Evolutionary conservation across 2,888 invertebrate genomes (phyloP), one percentile per base, ranked within the genome.

Genomic region (Lycocerus yunnanus): DNA sequence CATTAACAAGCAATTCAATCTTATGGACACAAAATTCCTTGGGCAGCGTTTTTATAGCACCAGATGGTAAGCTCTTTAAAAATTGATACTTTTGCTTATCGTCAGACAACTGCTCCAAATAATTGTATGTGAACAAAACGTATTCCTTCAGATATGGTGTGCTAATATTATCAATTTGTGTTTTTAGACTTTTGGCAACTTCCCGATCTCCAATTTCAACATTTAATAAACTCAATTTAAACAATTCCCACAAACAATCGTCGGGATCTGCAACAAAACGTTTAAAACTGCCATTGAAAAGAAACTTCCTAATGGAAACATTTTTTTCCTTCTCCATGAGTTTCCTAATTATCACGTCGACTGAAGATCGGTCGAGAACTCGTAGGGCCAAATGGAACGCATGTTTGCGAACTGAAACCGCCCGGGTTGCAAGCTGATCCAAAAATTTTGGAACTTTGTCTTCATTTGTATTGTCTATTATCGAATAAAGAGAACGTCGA

Each of bases 371-470:
- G 14, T 65, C 18, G 1, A 61, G 59, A 15, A 58, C 18, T 14
- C 24, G 24, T 6, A 68, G 43, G 0, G 70, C 15, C 16, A 78
- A 27, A 58, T 65, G 66, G 4, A 78, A 14, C 13, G 58, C 63
- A 10, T 74, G 75, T 67, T 78, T 77, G 9, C 68, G 71, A 10
- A 72, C 58, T 3, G 74, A 71, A 11, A 72, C 66, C 11, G 69
- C 27, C 9, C 21, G 16, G 2, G 71, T 59, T 11, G 16, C 15
- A 27, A 78, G 71, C 10, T 58, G 58, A 21, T 24, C 15, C 10
- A 78, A 66, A 43, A 75, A 58, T n/a, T 9, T 9, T 1, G 60
- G 14, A 9, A 75, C 58, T 60, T 60, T 59, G 8, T 66, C 43
- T 66, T 78, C 76, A 6, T 68, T 69, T 15, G 72, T 66, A 13